Evolutionary conservation across 2,888 invertebrate species (phyloP), one percentile per base, ranked within the genome.

Genomic region (Charanyca ferruginea): DNA sequence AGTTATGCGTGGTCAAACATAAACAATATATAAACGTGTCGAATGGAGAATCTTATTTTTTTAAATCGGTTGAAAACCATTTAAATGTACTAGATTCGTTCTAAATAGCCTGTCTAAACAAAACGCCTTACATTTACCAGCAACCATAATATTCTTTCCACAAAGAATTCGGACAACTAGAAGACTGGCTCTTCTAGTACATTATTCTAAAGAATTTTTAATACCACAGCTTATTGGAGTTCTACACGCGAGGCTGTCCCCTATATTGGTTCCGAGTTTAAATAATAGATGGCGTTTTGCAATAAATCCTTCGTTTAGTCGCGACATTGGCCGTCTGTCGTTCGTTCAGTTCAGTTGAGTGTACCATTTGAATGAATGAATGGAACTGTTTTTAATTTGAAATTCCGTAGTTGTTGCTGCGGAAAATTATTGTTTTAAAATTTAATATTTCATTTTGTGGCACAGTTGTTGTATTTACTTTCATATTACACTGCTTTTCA

Each of bases 271-370:
- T 83, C 83, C 74, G 63, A 61, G 71, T 75, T 80, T 83, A 84
- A 85, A 89, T 87, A 89, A 87, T 83, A 88, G 87, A 87, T 86
- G 87, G 87, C 86, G 83, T 55, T 85, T 71, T 79, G 79, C 72
- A 80, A 87, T 83, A 84, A 73, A 79, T 83, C 62, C 66, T 62
- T 61, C 49, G 63, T 60, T 54, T 49, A 79, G 58, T 20, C 70
- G 76, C 80, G 75, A 81, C 83, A 81, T 84, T 83, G 81, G 57
- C 75, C 64, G 73, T 73, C 65, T 69, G 73, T 75, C 65, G 65
- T 74, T 80, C 77, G 72, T 73, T 81, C 25, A 65, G 58, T 75
- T 80, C 75, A 65, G 67, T 60, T 42, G 51, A 75, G n/a, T n/a
- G 54, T 61, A 42, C 45, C 25, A 16, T 49, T 54, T 53, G 54